These are phyloP conservation scores for Jaculus jaculus DNA, from an alignment of 2,113 vertebrate species.

Conservation along the genomic window DNA sequence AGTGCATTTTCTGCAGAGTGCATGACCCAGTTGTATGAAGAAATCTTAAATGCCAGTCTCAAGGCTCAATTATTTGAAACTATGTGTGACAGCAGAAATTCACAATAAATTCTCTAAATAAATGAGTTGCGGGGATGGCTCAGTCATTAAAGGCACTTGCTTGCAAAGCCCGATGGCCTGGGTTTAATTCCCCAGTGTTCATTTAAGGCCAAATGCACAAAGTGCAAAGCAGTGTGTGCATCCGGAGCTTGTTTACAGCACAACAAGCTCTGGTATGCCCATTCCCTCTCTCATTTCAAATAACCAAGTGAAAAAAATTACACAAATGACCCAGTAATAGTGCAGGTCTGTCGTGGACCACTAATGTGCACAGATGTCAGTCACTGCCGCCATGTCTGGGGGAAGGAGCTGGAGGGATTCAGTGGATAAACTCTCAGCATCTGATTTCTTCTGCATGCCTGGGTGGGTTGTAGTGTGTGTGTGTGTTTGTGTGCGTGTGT, in stretches of 20 bases:
- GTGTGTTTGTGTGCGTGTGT: no score
- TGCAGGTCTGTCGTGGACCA: neutral
- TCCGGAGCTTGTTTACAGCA: no score
- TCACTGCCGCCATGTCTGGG: neutral
- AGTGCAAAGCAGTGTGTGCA: no score
- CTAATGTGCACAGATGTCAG: neutral
- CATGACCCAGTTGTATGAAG: neutral
- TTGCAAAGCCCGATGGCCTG: no score
- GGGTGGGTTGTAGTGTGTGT: no score
- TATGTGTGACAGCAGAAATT: neutral
- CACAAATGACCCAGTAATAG: neutral
- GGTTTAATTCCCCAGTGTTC: no score
- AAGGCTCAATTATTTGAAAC: neutral
- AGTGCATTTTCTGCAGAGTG: neutral
- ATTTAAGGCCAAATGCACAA: no score
- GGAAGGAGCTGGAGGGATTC: neutral
- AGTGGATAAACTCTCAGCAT: neutral
- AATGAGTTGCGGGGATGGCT: neutral
- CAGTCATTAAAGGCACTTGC: no score
- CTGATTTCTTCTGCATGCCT: neutral
- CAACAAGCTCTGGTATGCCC: no score
- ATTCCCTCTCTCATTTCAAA: no score
- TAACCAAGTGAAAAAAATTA: neutral
- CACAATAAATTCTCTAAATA: neutral
- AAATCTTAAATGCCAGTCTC: neutral